Evolutionary conservation across 1,140 invertebrate genomes (phyloP).

Genomic region (Acromyrmex echinatior): DNA sequence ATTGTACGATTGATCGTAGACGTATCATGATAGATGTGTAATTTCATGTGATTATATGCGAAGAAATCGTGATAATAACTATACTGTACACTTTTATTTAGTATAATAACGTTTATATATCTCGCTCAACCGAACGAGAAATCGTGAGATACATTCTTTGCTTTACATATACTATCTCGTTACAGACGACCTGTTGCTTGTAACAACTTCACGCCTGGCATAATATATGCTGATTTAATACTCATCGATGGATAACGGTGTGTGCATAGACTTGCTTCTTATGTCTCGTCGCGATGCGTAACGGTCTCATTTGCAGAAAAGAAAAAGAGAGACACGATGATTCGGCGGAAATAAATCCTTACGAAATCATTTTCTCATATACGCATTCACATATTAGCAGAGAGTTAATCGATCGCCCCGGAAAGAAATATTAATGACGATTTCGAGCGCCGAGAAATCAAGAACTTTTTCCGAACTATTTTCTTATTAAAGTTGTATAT

Average conservation of each 20-base stretch:
- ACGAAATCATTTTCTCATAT: slow-evolving; percentile 11
- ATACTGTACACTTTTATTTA: not conserved
- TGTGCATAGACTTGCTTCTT: not conserved
- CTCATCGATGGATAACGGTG: slow-evolving; percentile 25
- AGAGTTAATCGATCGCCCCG: not conserved
- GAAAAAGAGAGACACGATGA: not conserved
- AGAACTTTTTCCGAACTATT: not conserved
- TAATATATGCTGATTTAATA: slow-evolving; percentile 54
- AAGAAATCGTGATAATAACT: not conserved
- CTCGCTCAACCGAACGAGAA: not conserved
- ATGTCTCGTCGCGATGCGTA: not conserved
- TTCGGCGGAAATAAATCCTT: slow-evolving; percentile 20
- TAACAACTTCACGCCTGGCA: slow-evolving; percentile 10
- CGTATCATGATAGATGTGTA: not conserved
- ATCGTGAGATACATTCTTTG: not conserved
- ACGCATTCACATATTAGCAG: not conserved
- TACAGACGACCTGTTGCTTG: slow-evolving; percentile 56
- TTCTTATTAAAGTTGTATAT: not conserved
- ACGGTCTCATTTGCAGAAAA: not conserved
- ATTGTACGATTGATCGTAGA: not conserved
- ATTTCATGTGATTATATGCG: not conserved
- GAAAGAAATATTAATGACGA: slow-evolving; percentile 8
- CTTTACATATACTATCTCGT: slow-evolving; percentile 33
- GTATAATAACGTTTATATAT: not conserved
- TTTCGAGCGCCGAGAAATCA: too few relatives aligned